Conservation (phyloP, 64 coral and sea anemone species). For the Pocillopora verrucosa region DNA sequence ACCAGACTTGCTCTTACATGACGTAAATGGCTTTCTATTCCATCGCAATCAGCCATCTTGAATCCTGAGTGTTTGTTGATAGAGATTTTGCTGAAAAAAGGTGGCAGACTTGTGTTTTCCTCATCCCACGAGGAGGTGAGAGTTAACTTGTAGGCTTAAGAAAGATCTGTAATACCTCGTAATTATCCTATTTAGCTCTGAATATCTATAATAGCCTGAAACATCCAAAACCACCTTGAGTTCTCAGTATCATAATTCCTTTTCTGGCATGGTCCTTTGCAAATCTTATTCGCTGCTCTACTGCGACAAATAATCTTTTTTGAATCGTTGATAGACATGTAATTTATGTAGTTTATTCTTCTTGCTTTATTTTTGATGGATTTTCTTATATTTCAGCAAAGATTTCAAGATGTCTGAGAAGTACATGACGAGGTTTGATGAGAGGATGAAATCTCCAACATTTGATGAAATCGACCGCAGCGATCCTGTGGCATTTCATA, state of each 20-base stretch:
- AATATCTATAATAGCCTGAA: neutral
- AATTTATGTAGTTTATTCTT: neutral
- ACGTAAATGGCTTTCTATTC: neutral
- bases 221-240: neutral
- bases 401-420: constrained; percentile 73
- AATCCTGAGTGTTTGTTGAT: neutral
- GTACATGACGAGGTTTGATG: constrained; percentile 74
- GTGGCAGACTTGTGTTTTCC: neutral
- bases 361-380: neutral
- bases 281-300: no score
- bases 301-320: no score
- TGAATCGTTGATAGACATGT: neutral
- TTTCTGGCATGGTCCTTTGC: no score
- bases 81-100: neutral
- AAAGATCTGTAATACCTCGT: neutral
- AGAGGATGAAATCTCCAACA: constrained; percentile 74
- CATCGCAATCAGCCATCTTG: neutral
- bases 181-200: neutral
- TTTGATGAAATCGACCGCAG: constrained; percentile 97
- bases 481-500: constrained; percentile 88
- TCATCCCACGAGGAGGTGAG: neutral
- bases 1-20: neutral
- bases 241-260: neutral
- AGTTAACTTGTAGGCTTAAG: neutral
- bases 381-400: neutral